Conservation (phyloP, 2,888 invertebrate species). For the Steinernema hermaphroditum region DNA sequence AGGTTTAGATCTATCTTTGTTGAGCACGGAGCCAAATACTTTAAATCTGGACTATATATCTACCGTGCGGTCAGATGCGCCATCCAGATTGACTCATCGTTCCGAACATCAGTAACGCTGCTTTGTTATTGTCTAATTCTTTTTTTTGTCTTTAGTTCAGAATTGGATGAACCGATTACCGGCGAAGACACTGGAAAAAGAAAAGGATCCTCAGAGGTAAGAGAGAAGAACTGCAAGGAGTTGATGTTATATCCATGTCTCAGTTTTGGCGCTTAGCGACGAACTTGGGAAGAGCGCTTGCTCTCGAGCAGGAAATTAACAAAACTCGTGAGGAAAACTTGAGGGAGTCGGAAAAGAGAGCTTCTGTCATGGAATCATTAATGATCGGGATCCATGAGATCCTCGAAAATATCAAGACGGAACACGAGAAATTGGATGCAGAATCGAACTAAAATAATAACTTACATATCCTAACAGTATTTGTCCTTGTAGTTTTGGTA, state of each 20-base stretch:
- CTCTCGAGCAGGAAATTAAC: not conserved
- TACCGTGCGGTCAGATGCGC: not conserved
- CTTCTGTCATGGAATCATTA: conserved; percentile 10
- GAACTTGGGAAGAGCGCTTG: not conserved
- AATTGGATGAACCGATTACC: not conserved
- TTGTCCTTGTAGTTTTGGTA: no score
- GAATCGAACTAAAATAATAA: not conserved
- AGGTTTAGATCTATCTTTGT: not conserved
- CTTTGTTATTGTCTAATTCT: not conserved
- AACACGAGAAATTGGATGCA: conserved; percentile 1
- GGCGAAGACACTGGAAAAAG: not conserved
- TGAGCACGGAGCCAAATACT: not conserved
- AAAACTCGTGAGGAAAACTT: not conserved
- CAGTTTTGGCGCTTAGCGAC: conserved; percentile 19
- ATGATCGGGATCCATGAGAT: conserved; percentile 20
- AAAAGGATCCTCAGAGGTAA: conserved; percentile 10
- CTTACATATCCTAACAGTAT: no score
- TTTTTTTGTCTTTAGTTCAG: not conserved
- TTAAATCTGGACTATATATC: not conserved
- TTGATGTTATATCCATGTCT: not conserved
- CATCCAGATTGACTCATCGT: conserved; percentile 2
- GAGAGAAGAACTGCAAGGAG: not conserved
- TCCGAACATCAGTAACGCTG: conserved; percentile 17
- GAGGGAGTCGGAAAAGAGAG: conserved; percentile 1
- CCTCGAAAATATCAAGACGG: conserved; percentile 24